A percentile compares a stretch with the other conserved stretches of the same genome.
Evolutionary conservation across 1,140 invertebrate species (phyloP).

Genomic region (Polypedilum vanderplanki): DNA sequence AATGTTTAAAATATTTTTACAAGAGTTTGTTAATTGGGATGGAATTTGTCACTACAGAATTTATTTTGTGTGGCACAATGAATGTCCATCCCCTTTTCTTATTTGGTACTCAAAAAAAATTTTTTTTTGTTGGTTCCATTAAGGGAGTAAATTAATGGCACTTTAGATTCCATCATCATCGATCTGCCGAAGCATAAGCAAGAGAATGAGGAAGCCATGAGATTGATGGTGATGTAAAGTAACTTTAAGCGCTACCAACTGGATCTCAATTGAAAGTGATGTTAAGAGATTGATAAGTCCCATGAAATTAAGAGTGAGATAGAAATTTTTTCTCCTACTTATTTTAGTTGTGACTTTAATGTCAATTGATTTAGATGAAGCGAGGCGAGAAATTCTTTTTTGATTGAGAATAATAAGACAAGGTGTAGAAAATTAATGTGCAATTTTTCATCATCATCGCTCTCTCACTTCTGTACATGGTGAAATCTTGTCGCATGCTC

Average conservation of each 20-base stretch:
- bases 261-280: neutral
- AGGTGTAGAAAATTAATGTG: neutral
- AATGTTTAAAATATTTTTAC: no score
- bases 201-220: no score
- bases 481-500: neutral
- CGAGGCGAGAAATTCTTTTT: neutral
- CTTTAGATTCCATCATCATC: neutral
- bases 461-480: no score
- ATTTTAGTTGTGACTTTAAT: neutral
- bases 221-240: no score
- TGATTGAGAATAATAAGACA: neutral
- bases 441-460: neutral
- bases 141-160: neutral
- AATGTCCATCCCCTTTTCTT: no score
- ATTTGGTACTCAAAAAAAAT: no score
- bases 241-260: neutral
- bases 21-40: no score
- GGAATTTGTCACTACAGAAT: no score
- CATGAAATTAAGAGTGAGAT: neutral
- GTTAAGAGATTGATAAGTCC: constrained; percentile 12
- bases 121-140: neutral
- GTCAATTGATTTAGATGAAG: constrained; percentile 12
- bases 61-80: no score
- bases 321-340: no score
- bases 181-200: neutral